phyloP scores from a whole-genome alignment of 1,140 invertebrate species.

The Mylabris phalerata region DNA sequence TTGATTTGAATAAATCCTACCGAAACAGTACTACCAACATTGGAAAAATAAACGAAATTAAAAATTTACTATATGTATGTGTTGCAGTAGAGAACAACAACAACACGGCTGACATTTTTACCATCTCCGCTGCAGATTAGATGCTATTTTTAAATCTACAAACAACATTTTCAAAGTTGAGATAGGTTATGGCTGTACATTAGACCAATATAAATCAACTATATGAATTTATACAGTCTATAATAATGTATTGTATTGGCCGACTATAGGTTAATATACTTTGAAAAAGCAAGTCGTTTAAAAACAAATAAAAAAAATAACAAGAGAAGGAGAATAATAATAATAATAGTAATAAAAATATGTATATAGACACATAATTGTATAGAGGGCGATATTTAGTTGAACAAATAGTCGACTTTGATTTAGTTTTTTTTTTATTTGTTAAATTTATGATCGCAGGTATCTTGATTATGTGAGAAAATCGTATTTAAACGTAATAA shows the following conservation, averaged over 20 bases:
- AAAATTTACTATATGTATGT: too few species aligned
- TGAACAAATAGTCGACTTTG: slow-evolving; percentile 1
- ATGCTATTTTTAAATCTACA: slow-evolving; percentile 37
- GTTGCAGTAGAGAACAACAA: too few species aligned
- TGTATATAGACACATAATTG: slow-evolving; percentile 5
- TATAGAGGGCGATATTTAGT: slow-evolving; percentile 19
- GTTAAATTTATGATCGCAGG: neutral
- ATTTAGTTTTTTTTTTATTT: slow-evolving; percentile 4
- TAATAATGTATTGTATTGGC: slow-evolving; percentile 20
- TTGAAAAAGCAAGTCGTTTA: slow-evolving; percentile 38
- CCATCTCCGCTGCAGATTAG: slow-evolving; percentile 26
- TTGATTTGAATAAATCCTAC: too few species aligned
- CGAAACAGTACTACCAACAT: too few species aligned
- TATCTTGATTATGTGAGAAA: neutral
- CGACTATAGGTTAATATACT: slow-evolving; percentile 34
- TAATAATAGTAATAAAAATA: neutral
- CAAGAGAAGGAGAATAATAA: slow-evolving; percentile 14
- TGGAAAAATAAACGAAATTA: too few species aligned
- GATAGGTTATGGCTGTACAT: slow-evolving; percentile 38
- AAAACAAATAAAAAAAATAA: slow-evolving; percentile 37
- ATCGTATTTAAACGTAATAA: slow-evolving; percentile 16
- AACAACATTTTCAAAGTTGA: slow-evolving; percentile 38
- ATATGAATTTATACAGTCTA: neutral
- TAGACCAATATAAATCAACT: slow-evolving; percentile 21
- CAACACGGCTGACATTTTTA: too few species aligned